Base-by-base conservation (phyloP, 2,113 vertebrate genomes). In the Talpa occidentalis region DNA sequence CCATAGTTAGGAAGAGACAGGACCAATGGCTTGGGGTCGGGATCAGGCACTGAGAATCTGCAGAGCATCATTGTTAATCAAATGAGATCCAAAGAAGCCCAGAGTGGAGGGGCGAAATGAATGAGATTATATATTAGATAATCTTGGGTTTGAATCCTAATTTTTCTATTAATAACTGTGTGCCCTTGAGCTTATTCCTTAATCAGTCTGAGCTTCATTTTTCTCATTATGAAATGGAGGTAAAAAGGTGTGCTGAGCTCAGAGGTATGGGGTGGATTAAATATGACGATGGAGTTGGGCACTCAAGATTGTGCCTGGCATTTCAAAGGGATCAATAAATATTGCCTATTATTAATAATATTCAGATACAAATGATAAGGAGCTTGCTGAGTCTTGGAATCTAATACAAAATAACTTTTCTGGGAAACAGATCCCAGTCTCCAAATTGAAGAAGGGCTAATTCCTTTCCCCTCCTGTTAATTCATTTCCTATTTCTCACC, bases 111-210 rank as follows among this genome's bases (percentile, higher is more conserved):
- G 28, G 3, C 35, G 73, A 3, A 28, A 24, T 19, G 62, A 84
- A 42, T 47, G 59, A 91, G 21, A 28, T 70, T 69, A 42, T 32
- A n/a, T 9, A 14, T 26, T 64, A 64, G 2, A 56, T 28, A 89
- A 28, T 17, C 2, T 49, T n/a, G 4, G 3, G 26, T 80, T 42
- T 78, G 10, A 94, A 64, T 89, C 5, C 15, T 59, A 19, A 6
- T 67, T 73, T 89, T 67, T 49, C 24, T 56, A 2, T 26, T 83
- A 22, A 73, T 83, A 72, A 8, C 10, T 84, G 5, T 69, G 35
- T 52, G 30, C 54, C 17, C n/a, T 88, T 83, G 69, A 90, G 3
- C 64, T 88, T 94, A 6, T 87, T 88, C 72, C n/a, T 94, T 64
- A 86, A 47, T 11, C 12, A 80, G 59, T 0, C 22, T 69, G 49